Evolutionary conservation across 2,888 invertebrate genomes (phyloP).

Genomic region (Chrysomela aeneicollis): DNA sequence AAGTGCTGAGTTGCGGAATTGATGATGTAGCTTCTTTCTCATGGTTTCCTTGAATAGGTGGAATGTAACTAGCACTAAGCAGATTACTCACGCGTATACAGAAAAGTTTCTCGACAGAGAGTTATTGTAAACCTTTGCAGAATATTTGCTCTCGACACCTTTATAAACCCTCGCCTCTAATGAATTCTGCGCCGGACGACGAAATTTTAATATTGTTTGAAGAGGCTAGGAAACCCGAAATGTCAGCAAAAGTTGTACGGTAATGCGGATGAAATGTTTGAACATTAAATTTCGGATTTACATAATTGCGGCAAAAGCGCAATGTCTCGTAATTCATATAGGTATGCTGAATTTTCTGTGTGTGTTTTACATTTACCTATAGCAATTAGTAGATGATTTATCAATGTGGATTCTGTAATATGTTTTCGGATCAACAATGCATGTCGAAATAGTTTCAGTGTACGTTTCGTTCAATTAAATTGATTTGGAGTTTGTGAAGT

Average conservation of each 20-base stretch:
- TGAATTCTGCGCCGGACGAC: conserved; percentile 20
- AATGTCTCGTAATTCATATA: neutral
- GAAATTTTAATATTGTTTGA: conserved; percentile 24
- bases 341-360: neutral
- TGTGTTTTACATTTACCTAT: neutral
- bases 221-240: conserved; percentile 11
- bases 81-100: neutral
- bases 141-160: conserved; percentile 7
- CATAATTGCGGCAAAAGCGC: neutral
- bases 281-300: neutral
- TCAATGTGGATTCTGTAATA: neutral
- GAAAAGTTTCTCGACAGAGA: neutral
- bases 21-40: no score
- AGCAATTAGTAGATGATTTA: neutral
- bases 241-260: conserved; percentile 17
- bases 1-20: no score
- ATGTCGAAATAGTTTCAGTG: neutral
- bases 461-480: neutral
- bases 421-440: neutral
- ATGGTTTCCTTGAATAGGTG: no score
- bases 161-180: conserved; percentile 12
- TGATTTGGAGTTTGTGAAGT: neutral
- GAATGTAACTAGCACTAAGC: neutral
- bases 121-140: neutral
- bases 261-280: conserved; percentile 14